A percentile compares a stretch with the other conserved stretches of the same genome.
Conservation (phyloP, 1,140 invertebrate species). For the Heliothis virescens region DNA sequence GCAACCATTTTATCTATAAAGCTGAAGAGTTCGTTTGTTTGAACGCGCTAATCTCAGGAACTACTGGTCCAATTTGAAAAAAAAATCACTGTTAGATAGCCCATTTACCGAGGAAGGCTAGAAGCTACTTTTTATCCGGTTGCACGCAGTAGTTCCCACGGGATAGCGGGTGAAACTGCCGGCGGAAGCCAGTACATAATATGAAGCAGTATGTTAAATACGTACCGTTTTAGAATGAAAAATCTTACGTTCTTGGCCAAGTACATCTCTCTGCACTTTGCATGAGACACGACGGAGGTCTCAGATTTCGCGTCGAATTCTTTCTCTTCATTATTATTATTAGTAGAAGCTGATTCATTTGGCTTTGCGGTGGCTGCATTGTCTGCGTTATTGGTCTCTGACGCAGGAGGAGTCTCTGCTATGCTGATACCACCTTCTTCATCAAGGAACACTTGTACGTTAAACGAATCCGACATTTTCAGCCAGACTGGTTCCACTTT, state of each 20-base stretch:
- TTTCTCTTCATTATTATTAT: constrained; percentile 44
- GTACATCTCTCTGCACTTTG: constrained; percentile 69
- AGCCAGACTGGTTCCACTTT: constrained; percentile 69
- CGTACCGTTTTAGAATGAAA: constrained; percentile 72
- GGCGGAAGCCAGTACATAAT: no score
- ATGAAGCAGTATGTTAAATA: background rate
- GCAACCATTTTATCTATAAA: no score
- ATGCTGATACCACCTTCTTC: constrained; percentile 72
- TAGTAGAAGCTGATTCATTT: background rate
- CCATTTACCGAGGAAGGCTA: no score
- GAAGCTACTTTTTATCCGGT: no score
- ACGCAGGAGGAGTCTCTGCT: constrained; percentile 54
- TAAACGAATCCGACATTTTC: constrained; percentile 74
- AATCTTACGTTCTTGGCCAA: constrained; percentile 69
- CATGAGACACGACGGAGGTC: constrained; percentile 54
- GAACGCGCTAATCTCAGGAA: no score
- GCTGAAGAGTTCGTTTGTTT: no score
- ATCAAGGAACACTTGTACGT: constrained; percentile 71
- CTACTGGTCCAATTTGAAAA: no score
- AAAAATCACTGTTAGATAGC: no score
- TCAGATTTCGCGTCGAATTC: constrained; percentile 53
- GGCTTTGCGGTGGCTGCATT: background rate
- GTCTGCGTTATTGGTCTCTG: constrained; percentile 38
- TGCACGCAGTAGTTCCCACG: no score
- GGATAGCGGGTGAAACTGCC: no score